Evolutionary conservation across 2,888 invertebrate genomes (phyloP).

Genomic region (Phrixothrix hirtus): DNA sequence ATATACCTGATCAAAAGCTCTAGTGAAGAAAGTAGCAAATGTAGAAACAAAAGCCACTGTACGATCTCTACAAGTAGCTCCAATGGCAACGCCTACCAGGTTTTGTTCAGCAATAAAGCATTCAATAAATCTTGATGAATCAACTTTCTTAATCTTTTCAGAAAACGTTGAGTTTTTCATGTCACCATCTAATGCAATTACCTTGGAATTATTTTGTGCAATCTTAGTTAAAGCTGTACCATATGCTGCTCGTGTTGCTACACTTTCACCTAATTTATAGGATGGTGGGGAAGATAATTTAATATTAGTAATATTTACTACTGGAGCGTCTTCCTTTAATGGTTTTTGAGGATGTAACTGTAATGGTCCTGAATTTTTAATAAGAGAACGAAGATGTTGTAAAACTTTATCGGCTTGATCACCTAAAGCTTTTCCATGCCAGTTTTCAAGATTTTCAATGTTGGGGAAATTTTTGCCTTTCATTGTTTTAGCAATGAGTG

Average conservation of each 20-base stretch:
- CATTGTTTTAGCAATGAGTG: constrained; percentile 92
- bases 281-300: constrained; percentile 77
- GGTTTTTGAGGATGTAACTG: constrained; percentile 68
- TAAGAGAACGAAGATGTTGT: constrained; percentile 66
- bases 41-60: constrained; percentile 95
- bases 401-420: constrained; percentile 73
- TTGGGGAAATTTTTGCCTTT: constrained; percentile 90
- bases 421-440: constrained; percentile 98
- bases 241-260: constrained; percentile 93
- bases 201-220: constrained; percentile 71
- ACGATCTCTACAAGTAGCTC: constrained; percentile 89
- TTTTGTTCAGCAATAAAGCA: constrained; percentile 99
- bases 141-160: constrained; percentile 81
- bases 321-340: constrained; percentile 67
- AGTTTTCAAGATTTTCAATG: constrained; percentile 92
- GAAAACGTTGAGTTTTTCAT: constrained; percentile 99
- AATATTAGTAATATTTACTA: constrained; percentile 73
- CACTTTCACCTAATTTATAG: constrained; percentile 78
- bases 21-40: constrained; percentile 96
- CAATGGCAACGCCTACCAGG: constrained; percentile 93
- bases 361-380: constrained; percentile 69
- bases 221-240: constrained; percentile 93
- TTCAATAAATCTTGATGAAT: constrained; percentile 83
- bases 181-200: constrained; percentile 95
- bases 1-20: constrained; percentile 90